Percentiles rank a stretch among this genome's conserved stretches.
Conservation (phyloP, 2,888 invertebrate genomes). For the Limulus polyphemus region DNA sequence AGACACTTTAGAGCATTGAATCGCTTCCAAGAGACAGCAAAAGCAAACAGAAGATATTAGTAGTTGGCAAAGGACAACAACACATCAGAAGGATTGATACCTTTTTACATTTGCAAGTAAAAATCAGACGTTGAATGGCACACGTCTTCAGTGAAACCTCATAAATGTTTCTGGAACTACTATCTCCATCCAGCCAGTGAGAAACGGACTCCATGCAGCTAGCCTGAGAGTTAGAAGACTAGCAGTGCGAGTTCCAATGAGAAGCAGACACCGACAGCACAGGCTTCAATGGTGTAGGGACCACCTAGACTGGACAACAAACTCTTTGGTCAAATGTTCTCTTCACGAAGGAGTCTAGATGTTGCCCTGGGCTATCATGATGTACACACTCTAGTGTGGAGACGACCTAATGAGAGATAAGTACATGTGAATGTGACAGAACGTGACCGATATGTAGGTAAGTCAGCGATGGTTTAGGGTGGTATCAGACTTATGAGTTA, state of each 20-base stretch:
- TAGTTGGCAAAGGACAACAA: too few species aligned
- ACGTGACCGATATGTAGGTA: constrained; percentile 3
- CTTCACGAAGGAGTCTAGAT: not conserved
- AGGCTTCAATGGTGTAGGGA: not conserved
- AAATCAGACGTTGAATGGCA: too few species aligned
- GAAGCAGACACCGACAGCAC: not conserved
- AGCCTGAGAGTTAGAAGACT: too few species aligned
- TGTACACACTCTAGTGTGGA: not conserved
- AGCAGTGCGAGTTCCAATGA: not conserved
- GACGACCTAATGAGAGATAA: not conserved
- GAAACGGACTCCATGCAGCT: too few species aligned
- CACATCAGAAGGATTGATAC: too few species aligned
- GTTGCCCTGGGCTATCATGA: constrained; percentile 2
- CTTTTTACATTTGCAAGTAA: too few species aligned
- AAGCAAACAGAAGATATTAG: too few species aligned
- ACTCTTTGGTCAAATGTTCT: not conserved
- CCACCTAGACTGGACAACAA: not conserved
- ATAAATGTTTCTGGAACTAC: too few species aligned
- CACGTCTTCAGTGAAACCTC: too few species aligned
- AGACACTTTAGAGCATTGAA: too few species aligned
- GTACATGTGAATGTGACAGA: not conserved
- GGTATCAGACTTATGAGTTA: constrained; percentile 1
- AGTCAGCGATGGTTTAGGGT: constrained; percentile 1
- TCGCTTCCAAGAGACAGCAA: too few species aligned
- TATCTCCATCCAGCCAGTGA: too few species aligned